Base-by-base conservation (phyloP, 2,113 vertebrate genomes). In the Varanus salvator region DNA sequence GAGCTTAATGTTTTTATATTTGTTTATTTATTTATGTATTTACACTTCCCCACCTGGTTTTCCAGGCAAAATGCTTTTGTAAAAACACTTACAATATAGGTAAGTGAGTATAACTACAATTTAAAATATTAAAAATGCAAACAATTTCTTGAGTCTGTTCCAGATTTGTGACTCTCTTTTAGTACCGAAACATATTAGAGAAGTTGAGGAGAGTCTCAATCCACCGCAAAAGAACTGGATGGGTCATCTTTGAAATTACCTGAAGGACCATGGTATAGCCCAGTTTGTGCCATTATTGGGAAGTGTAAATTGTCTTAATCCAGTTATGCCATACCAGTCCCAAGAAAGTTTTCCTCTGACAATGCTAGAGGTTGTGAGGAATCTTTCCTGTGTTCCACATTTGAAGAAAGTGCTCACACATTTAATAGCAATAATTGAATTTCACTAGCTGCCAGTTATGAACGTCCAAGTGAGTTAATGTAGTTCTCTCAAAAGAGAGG, bases 341-440 rank as follows among this genome's bases (percentile, higher is more conserved):
- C 38, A 21, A 25, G 21, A 80, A 17, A 76, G 89, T 91, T 91
- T 81, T 90, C 71, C 91, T 57, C 6, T 89, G 87, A 90, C 90
- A 89, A 74, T 25, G 69, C 44, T 44, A 84, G 60, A 82, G 91
- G 60, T 64, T 9, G 0, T 88, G 93, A 90, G 50, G 8, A 91
- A 92, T 78, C 91, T 87, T 8, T 66, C 31, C 92, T 87, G 84
- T 92, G 85, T 87, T 90, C n/a, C 8, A 0, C 19, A 25, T 50
- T 15, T 23, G 86, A 93, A 92, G 87, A 38, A 88, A 74, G 76
- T 71, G 83, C 80, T 72, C 9, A 80, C 86, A 77, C 12, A 75
- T 76, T 88, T 88, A 87, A 71, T 66, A 44, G 29, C 88, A 21
- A 64, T 71, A 31, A 2, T 57, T 80, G 90, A 90, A 17, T 68